Percentiles rank a stretch among this genome's conserved stretches.
These are phyloP conservation scores for Sinhomidia bicolor DNA, from an alignment of 2,888 invertebrate species.

Conservation along the genomic window DNA sequence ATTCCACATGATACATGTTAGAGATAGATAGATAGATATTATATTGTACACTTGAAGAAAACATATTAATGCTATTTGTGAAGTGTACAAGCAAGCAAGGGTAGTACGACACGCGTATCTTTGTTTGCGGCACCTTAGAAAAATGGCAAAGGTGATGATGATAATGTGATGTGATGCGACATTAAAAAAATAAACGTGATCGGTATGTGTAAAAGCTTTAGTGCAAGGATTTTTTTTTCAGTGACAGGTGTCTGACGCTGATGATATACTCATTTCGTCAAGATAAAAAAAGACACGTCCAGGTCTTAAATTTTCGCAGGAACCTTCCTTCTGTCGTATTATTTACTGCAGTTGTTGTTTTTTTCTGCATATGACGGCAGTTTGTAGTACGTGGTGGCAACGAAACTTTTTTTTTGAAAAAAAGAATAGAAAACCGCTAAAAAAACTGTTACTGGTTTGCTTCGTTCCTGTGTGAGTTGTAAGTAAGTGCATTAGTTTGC, in stretches of 20 bases:
- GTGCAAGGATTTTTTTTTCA: neutral
- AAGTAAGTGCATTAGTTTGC: neutral
- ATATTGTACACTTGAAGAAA: neutral
- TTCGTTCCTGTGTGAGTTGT: conserved; percentile 18
- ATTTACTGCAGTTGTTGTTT: no score
- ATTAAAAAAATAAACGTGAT: neutral
- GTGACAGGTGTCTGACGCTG: conserved; percentile 54
- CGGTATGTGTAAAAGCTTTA: neutral
- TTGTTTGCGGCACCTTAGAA: neutral
- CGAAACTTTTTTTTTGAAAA: neutral
- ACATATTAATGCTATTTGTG: neutral
- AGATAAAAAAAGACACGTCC: neutral
- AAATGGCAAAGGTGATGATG: conserved; percentile 16
- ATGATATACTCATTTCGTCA: conserved; percentile 29
- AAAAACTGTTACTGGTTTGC: neutral
- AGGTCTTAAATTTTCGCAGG: conserved; percentile 24
- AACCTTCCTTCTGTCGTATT: neutral
- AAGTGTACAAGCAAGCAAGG: no score
- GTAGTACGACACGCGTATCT: neutral
- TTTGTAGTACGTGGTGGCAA: neutral
- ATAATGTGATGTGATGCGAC: neutral
- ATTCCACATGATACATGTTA: neutral
- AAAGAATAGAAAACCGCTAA: conserved; percentile 44
- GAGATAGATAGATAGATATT: neutral
- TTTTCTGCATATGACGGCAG: neutral